Evolutionary conservation across 2,113 vertebrate species (phyloP), one percentile per base, ranked within the genome.

Genomic region (Puntigrus tetrazona): DNA sequence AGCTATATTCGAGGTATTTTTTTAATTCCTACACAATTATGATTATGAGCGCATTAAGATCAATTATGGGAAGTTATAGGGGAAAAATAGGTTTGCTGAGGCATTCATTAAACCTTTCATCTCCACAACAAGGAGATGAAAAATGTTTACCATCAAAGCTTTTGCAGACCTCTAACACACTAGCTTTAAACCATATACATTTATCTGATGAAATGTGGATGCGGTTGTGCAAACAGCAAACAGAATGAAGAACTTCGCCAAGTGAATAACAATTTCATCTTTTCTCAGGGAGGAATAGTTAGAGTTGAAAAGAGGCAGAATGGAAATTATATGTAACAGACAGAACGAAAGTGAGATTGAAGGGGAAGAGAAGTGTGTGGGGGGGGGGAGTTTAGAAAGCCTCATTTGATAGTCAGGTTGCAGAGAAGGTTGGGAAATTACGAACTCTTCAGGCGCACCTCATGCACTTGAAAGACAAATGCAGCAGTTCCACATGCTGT

Each of bases 381-480:
- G 67, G 81, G n/a, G 38, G 5, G 27, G 34, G 70, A 70, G 38
- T 79, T 83, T 85, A 86, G 81, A 82, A 81, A 73, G 75, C 75
- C 65, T 89, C 87, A 87, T 90, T 87, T 87, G 75, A 85, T 55
- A 85, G 81, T 85, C 83, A 78, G 76, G 52, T 78, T 78, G 79
- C 57, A 10, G 63, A 61, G 83, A 83, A 86, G 79, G 84, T 86
- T 86, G 59, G 80, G 47, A 84, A 89, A 89, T 90, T 81, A 86
- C 83, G 70, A 69, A 81, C 84, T 91, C 86, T 91, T 87, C 85
- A 89, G 86, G 89, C 84, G 50, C 84, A 85, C 34, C 69, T 88
- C 84, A 57, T 70, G 65, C 86, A 90, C 89, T 90, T 91, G 87
- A 87, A 90, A 89, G 81, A 61, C 63, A 88, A 86, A 86, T 78